Conservation (phyloP, 2,797 vertebrate genomes). For the Typhlichthys subterraneus region DNA sequence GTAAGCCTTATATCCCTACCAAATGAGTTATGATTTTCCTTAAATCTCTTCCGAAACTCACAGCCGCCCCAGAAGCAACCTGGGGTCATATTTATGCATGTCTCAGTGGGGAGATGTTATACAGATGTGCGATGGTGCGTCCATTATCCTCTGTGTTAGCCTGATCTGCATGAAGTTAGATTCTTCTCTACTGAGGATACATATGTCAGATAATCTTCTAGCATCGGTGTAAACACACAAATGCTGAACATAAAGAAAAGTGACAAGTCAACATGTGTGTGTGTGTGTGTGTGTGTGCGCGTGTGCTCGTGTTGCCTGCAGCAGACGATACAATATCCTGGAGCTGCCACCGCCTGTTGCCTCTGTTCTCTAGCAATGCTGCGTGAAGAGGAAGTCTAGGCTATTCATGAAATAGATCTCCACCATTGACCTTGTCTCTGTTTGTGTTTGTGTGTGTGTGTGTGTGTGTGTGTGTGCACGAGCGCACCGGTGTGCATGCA, state of each 20-base stretch:
- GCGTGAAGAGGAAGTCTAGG: conserved; percentile 62
- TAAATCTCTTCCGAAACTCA: conserved; percentile 63
- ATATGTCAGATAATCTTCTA: conserved; percentile 1
- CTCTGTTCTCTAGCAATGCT: conserved; percentile 36
- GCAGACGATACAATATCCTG: conserved; percentile 13
- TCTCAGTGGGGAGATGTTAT: conserved; percentile 38
- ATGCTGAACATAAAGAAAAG: conserved; percentile 15
- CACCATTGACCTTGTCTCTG: conserved; percentile 41
- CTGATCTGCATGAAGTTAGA: background rate
- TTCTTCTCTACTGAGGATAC: conserved; percentile 14
- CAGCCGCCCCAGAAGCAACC: conserved; percentile 39
- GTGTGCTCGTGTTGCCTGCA: conserved; percentile 25
- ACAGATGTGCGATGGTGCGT: conserved; percentile 51
- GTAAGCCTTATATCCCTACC: conserved; percentile 70
- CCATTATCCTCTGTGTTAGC: conserved; percentile 7
- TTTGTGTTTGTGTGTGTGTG: conserved; percentile 14
- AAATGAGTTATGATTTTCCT: conserved; percentile 71
- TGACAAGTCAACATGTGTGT: conserved; percentile 11
- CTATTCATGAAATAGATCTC: conserved; percentile 59
- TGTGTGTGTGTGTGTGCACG: conserved; percentile 22
- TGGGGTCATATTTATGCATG: conserved; percentile 45
- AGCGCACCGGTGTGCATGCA: conserved; percentile 24
- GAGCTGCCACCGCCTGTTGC: conserved; percentile 31
- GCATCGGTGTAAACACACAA: conserved; percentile 11
- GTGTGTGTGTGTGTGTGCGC: conserved; percentile 1